A percentile compares a stretch with the other conserved stretches of the same genome.
Conservation (phyloP, 2,113 vertebrate genomes). For the Benitochromis conjunctus region DNA sequence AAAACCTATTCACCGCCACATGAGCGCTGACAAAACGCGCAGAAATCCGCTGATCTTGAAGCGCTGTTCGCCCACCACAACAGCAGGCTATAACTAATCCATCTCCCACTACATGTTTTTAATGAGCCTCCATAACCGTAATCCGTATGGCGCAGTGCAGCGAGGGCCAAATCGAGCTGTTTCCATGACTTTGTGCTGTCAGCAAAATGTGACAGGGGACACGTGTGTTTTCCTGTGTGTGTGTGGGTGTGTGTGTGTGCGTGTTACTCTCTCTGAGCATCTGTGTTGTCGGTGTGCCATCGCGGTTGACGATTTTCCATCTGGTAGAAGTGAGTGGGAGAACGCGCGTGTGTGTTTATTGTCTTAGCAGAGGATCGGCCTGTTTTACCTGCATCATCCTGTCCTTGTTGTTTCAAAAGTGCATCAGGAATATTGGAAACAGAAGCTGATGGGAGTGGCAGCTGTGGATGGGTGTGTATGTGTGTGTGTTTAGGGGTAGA, state of each 20-base stretch:
- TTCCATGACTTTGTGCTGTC: conserved; percentile 57
- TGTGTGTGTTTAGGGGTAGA: neutral
- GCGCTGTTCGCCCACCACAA: conserved; percentile 24
- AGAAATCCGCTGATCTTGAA: conserved; percentile 33
- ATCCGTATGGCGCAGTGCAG: conserved; percentile 50
- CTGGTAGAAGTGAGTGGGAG: conserved; percentile 2
- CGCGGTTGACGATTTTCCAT: conserved; percentile 24
- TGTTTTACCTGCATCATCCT: conserved; percentile 31
- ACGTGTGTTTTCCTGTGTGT: neutral
- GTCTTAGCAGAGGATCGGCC: neutral
- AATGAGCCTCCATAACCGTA: conserved; percentile 58
- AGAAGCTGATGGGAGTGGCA: conserved; percentile 13
- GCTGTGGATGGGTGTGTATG: neutral
- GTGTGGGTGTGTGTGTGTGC: neutral
- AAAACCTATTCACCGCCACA: neutral
- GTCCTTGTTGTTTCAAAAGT: neutral
- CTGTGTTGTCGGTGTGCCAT: conserved; percentile 35
- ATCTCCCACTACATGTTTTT: conserved; percentile 64
- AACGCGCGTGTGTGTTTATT: neutral
- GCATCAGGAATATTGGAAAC: conserved; percentile 33
- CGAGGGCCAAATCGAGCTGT: conserved; percentile 20
- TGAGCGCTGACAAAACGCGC: conserved; percentile 11
- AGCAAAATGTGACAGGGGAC: conserved; percentile 51
- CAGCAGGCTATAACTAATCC: conserved; percentile 58
- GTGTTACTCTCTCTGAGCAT: conserved; percentile 39